Conservation (phyloP, 2,797 vertebrate genomes). For the Channallabes apus region DNA sequence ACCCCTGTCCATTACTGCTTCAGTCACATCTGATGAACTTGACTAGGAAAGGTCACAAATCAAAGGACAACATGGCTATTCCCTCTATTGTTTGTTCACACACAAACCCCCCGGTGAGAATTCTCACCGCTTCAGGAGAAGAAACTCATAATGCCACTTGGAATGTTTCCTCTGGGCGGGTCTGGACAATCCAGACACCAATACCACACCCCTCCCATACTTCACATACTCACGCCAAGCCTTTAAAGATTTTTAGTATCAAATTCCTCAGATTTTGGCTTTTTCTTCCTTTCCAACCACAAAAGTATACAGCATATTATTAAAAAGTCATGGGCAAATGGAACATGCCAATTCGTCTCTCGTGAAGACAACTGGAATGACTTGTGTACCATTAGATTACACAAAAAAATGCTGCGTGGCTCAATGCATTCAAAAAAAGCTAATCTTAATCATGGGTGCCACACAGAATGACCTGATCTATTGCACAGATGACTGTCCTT, state of each 20-base stretch:
- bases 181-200: conserved; percentile 53
- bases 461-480: conserved; percentile 31
- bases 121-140: conserved; percentile 52
- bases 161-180: conserved; percentile 61
- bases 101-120: conserved; percentile 32
- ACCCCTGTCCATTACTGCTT: conserved; percentile 47
- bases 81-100: conserved; percentile 45
- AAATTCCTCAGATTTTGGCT: conserved; percentile 46
- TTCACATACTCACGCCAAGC: conserved; percentile 39
- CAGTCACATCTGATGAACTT: conserved; percentile 47
- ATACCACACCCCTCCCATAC: conserved; percentile 32
- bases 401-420: not conserved
- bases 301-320: conserved; percentile 30
- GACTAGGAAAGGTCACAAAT: conserved; percentile 53
- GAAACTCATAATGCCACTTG: conserved; percentile 57
- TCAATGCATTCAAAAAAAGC: not conserved
- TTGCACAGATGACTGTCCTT: conserved; percentile 48
- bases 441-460: conserved; percentile 3
- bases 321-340: conserved; percentile 17
- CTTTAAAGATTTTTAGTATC: conserved; percentile 52
- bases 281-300: not conserved
- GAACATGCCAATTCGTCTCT: not conserved
- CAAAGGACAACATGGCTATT: conserved; percentile 40
- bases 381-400: not conserved
- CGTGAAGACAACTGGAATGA: not conserved